Evolutionary conservation across 2,888 invertebrate species (phyloP), one percentile per base, ranked within the genome.

Genomic region (Clivina fossor): DNA sequence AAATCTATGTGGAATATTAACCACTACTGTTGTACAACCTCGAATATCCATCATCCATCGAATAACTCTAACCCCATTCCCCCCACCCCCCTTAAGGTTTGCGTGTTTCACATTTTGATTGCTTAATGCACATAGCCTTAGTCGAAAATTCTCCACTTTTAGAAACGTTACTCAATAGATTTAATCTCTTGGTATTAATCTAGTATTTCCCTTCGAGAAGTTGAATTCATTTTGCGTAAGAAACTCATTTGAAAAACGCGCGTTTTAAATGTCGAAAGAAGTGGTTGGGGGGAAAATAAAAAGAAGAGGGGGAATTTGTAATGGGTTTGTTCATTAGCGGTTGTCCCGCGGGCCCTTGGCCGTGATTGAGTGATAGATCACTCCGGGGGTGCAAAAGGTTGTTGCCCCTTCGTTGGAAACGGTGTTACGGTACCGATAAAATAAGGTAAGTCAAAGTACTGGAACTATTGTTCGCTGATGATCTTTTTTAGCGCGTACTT

Each of bases 281-380:
- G 37, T 13, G n/a, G n/a, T 8, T 20, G 24, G 40, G 18, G 13
- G n/a, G 32, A 41, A 30, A 43, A 13, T 33, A 9, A 1, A 19
- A 30, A 13, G 26, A 4, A 46, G 32, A 32, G 48, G 26, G 13
- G 43, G 33, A 11, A 18, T 15, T 13, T 30, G 55, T 55, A 55
- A 55, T 55, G 55, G 55, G 47, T 55, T 55, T 55, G 55, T 55
- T 55, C 55, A 55, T 55, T 46, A 58, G 64, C 59, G 65, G 65
- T 54, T 60, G 58, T 61, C 65, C 66, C 60, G 64, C 62, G 62
- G 54, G 18, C 47, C 47, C 38, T n/a, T 15, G 30, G 30, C 64
- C 58, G 61, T 65, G 66, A 66, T 66, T 65, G 65, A 65, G 66
- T 70, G 69, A 70, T 69, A 68, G 67, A 69, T 69, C 66, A 65